Conservation (phyloP, 2,888 invertebrate species). For the Urechis unicinctus region DNA sequence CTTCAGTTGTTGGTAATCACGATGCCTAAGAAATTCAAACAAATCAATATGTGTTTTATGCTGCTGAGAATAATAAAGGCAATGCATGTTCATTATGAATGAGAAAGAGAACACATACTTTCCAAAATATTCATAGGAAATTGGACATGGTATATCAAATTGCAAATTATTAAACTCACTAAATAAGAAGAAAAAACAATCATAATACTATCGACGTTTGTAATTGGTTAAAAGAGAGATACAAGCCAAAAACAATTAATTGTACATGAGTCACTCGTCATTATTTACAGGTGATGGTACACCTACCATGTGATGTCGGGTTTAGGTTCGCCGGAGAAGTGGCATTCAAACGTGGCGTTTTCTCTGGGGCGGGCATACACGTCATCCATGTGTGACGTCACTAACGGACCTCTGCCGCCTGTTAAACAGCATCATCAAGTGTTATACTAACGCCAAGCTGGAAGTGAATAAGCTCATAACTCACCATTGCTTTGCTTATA, state of each 20-base stretch:
- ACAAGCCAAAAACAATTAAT: too few relatives aligned
- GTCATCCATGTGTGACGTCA: conserved; percentile 37
- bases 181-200: too few relatives aligned
- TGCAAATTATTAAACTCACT: too few relatives aligned
- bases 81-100: too few relatives aligned
- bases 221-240: not conserved
- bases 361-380: conserved; percentile 35
- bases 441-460: not conserved
- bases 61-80: too few relatives aligned
- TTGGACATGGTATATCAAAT: too few relatives aligned
- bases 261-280: too few relatives aligned
- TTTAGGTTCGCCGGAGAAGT: conserved; percentile 40
- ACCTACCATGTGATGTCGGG: conserved; percentile 40
- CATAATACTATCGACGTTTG: too few relatives aligned
- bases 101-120: too few relatives aligned
- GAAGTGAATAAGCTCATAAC: not conserved
- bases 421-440: too few relatives aligned
- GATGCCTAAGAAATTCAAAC: conserved; percentile 14
- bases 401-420: conserved; percentile 18
- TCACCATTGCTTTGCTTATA: not conserved
- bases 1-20: conserved; percentile 18
- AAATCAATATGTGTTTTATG: too few relatives aligned
- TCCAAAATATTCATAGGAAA: too few relatives aligned
- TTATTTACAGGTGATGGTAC: not conserved
- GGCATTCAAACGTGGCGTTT: conserved; percentile 37